Conservation (phyloP, 2,888 invertebrate species). For the Papilio elwesi region DNA sequence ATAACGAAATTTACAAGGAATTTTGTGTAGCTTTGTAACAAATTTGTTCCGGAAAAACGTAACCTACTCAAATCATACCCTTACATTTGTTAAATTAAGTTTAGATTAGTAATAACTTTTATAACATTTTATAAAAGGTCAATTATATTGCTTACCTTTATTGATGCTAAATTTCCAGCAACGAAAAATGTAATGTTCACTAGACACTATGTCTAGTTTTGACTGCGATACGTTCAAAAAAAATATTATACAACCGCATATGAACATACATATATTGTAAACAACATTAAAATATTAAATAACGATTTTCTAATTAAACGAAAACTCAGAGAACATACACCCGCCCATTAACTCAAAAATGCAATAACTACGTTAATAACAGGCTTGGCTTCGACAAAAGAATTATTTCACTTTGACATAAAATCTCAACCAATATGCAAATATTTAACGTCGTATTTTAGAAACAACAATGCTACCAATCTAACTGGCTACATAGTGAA, state of each 20-base stretch:
- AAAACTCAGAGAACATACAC: constrained; percentile 23
- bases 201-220: neutral
- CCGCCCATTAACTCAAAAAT: constrained; percentile 43
- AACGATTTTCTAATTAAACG: constrained; percentile 29
- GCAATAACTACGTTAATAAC: too few relatives aligned
- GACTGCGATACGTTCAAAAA: constrained; percentile 1
- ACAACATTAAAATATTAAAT: constrained; percentile 28
- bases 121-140: neutral
- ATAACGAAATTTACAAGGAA: neutral
- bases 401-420: too few relatives aligned
- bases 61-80: neutral
- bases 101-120: neutral
- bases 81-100: neutral
- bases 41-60: neutral
- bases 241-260: constrained; percentile 29
- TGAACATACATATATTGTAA: constrained; percentile 27
- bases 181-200: constrained; percentile 23
- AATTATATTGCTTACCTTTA: constrained; percentile 26
- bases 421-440: too few relatives aligned
- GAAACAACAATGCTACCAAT: too few relatives aligned
- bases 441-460: too few relatives aligned
- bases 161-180: constrained; percentile 11
- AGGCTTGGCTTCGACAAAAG: too few relatives aligned
- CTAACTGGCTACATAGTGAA: too few relatives aligned
- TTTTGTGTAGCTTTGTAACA: neutral